A percentile compares a stretch with the other conserved stretches of the same genome.
Conservation (phyloP, 2,113 vertebrate genomes). For the Mobula hypostoma region DNA sequence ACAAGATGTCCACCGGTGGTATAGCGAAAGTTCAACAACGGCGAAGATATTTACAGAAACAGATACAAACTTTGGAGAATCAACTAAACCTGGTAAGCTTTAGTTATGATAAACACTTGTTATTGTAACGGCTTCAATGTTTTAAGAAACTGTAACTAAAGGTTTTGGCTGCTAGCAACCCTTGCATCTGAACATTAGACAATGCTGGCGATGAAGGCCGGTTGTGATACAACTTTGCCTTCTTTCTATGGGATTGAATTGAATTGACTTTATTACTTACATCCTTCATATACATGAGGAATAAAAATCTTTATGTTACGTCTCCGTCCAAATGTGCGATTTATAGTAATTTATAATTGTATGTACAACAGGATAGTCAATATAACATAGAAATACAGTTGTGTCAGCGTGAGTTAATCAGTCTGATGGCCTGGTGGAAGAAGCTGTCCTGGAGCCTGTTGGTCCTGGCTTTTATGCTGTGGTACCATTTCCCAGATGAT, state of each 20-base stretch:
- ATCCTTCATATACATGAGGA: too few species aligned
- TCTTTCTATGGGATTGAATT: not conserved
- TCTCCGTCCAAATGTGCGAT: too few species aligned
- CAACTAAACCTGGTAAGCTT: slow-evolving; percentile 38
- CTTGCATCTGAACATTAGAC: not conserved
- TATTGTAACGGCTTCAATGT: not conserved
- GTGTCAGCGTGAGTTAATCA: too few species aligned
- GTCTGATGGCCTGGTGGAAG: too few species aligned
- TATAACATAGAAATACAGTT: too few species aligned
- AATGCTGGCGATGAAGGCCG: not conserved
- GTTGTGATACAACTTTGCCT: not conserved
- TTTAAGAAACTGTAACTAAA: not conserved
- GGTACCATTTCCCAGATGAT: too few species aligned
- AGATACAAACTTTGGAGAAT: slow-evolving; percentile 39
- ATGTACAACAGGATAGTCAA: too few species aligned
- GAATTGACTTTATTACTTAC: too few species aligned
- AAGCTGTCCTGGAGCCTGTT: too few species aligned
- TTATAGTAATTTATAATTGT: too few species aligned
- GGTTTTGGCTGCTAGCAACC: not conserved
- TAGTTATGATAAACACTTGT: not conserved
- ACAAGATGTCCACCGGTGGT: slow-evolving; percentile 35
- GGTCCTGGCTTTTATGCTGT: too few species aligned
- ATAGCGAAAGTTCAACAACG: not conserved
- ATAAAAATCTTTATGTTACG: too few species aligned
- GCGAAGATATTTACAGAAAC: slow-evolving; percentile 41